Evolutionary conservation across 2,113 vertebrate species (phyloP), one percentile per base, ranked within the genome.

Genomic region (Ptyas mucosa): DNA sequence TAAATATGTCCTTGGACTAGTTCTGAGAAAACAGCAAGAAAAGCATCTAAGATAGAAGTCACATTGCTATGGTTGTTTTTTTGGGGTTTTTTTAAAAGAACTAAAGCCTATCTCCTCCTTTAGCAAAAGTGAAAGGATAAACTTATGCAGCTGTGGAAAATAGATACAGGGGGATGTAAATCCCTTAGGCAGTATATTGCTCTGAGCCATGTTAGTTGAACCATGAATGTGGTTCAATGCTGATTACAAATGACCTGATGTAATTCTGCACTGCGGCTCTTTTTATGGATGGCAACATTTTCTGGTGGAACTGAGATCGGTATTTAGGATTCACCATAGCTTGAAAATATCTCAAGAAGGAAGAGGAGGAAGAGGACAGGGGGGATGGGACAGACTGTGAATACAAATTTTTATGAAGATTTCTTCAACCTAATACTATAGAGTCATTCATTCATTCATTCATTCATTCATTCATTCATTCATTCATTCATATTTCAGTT

Each of bases 151-250:
- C 18, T 69, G 6, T 91, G 75, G 39, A 53, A 88, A 94, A 75
- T 9, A 93, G 39, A 91, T 89, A 93, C 91, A 93, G 26, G 55
- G 89, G n/a, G 88, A 54, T 61, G 20, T 39, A 93, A 55, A 90
- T n/a, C 21, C 43, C 51, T 89, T 93, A 54, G 10, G 87, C 18
- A 93, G 2, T 10, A 10, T n/a, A n/a, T n/a, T 14, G 89, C 90
- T 92, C 6, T 90, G 85, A 91, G 14, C 52, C 3, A n/a, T 85
- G 8, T 93, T 85, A 14, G 69, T 8, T 93, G 52, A 94, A 75
- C 69, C n/a, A 34, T 69, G 64, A 34, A 75, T 34, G 64, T 34
- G 6, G 14, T 34, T 75, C 14, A 34, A 15, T 90, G 57, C 89
- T 52, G 51, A 75, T 88, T 91, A 43, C 89, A 92, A 93, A 87